Evolutionary conservation across 2,888 invertebrate genomes (phyloP), one percentile per base, ranked within the genome.

Genomic region (Amphiduros pacificus): DNA sequence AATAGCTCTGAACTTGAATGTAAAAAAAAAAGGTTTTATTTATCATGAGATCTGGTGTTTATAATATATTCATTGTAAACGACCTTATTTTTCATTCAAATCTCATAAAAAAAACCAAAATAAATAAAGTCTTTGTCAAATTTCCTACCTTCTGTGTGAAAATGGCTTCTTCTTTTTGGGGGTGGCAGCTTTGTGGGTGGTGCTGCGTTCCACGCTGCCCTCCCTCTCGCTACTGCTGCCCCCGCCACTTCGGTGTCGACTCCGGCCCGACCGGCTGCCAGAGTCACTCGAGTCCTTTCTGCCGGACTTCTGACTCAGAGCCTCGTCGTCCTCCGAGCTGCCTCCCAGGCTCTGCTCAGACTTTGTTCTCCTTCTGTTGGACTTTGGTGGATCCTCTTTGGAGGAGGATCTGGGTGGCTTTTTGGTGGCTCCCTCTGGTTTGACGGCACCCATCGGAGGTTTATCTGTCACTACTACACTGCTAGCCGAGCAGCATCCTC

Each of bases 291-390:
- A n/a, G n/a, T n/a, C n/a, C n/a, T n/a, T n/a, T n/a, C n/a, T n/a
- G 5, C 41, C 55, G 2, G 55, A 55, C 27, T 41, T 31, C 9
- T 40, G 55, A 24, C 36, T 31, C 20, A 31, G 48, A 6, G 31
- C 55, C 22, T 55, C 53, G n/a, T 55, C 55, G 22, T 56, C 61
- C 41, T 61, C 61, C 5, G 56, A 44, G 28, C 52, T 52, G 20
- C 53, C 41, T 1, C 48, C 48, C 52, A 51, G 32, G 14, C 64
- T 53, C n/a, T 64, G 61, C 49, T 64, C 61, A 5, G 64, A 64
- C 31, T 57, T 41, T 1, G 61, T 55, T 36, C 63, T 44, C 24
- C 61, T 28, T 26, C 59, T 41, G 50, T 53, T 40, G 3, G 60
- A 31, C 26, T 51, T 28, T 9, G 27, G 28, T 1, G 55, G 48